Evolutionary conservation across 2,888 invertebrate genomes (phyloP).

Genomic region (Monoplex corrugatus): DNA sequence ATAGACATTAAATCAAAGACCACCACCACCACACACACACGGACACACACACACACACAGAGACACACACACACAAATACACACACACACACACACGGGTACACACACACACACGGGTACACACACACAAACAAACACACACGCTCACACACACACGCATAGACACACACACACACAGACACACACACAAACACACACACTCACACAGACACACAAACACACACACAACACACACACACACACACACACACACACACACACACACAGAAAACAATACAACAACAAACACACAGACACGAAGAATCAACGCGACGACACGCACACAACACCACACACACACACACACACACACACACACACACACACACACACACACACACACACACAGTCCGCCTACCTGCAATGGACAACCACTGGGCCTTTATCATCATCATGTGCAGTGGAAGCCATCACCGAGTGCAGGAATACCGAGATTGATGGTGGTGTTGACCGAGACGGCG

Average conservation of each 20-base stretch:
- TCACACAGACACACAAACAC: not conserved
- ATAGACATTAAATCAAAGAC: not conserved
- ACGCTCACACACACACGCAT: not conserved
- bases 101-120: not conserved
- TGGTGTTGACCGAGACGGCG: not conserved
- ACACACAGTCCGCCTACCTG: not conserved
- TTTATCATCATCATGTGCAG: not conserved
- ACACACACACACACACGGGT: not conserved
- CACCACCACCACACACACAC: not conserved
- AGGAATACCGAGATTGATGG: not conserved
- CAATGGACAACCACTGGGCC: slow-evolving; percentile 10
- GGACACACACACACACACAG: not conserved
- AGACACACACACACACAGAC: slow-evolving; percentile 30
- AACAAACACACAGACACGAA: slow-evolving; percentile 2
- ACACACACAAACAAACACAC: not conserved
- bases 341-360: not conserved
- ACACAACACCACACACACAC: not conserved
- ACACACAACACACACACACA: not conserved
- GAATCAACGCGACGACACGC: not conserved
- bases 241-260: slow-evolving; percentile 4
- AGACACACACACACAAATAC: not conserved
- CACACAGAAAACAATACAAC: not conserved
- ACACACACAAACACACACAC: slow-evolving; percentile 22
- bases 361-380: not conserved
- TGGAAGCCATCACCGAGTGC: not conserved